Evolutionary conservation across 2,888 invertebrate species (phyloP).

Genomic region (Apodemia arnacis): DNA sequence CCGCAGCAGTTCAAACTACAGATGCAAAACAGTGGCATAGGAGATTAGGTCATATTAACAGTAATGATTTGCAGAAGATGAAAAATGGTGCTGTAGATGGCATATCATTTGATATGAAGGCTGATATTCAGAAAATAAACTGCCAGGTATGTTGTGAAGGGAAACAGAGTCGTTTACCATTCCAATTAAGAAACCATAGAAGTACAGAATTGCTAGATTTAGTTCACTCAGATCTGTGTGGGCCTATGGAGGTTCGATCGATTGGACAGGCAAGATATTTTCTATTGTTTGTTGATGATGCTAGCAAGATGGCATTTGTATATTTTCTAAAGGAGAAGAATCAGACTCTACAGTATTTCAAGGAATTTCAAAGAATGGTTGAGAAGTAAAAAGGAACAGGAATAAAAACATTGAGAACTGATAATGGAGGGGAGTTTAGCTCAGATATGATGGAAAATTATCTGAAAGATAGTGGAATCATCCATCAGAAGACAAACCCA

Average conservation of each 20-base stretch:
- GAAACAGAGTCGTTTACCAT: constrained; percentile 84
- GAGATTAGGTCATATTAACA: constrained; percentile 42
- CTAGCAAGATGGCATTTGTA: not conserved
- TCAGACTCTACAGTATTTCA: too few species aligned
- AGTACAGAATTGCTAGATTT: constrained; percentile 52
- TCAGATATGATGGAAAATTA: not conserved
- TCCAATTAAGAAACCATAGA: constrained; percentile 71
- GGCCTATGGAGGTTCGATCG: constrained; percentile 9
- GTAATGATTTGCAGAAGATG: constrained; percentile 42
- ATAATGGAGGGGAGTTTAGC: not conserved
- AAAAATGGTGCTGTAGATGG: constrained; percentile 24
- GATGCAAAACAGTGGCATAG: constrained; percentile 33
- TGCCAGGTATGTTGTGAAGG: constrained; percentile 78
- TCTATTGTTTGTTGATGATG: not conserved
- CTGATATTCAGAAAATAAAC: constrained; percentile 24
- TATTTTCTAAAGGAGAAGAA: not conserved
- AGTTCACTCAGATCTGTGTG: not conserved
- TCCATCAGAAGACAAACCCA: not conserved
- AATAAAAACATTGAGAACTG: not conserved
- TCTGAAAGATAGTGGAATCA: not conserved
- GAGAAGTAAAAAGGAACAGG: not conserved
- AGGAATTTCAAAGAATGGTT: not conserved
- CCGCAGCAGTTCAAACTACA: constrained; percentile 8
- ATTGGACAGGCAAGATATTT: not conserved
- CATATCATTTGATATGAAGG: constrained; percentile 20